Evolutionary conservation across 2,888 invertebrate genomes (phyloP), one percentile per base, ranked within the genome.

Genomic region (Apamea monoglypha): DNA sequence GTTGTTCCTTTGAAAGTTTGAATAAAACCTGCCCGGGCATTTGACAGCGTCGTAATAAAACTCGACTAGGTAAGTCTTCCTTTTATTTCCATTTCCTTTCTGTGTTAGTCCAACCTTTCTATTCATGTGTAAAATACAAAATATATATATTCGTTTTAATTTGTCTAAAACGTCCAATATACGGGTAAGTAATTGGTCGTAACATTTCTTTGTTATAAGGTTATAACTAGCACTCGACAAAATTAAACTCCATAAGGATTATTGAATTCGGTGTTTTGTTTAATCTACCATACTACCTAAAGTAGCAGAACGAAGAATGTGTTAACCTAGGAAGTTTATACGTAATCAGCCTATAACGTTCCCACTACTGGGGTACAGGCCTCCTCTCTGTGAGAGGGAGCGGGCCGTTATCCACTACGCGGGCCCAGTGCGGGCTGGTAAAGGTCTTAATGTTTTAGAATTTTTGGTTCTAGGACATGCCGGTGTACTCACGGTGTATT

Each of bases 141-240:
- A 78, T 80, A 56, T 63, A 68, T 70, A 71, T 66, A 68, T 76
- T 76, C 80, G 44, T 80, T 86, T 86, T 86, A 86, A 88, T 89
- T 86, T 81, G 76, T 82, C 75, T 89, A 87, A 89, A 89, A 87
- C 84, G 36, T 84, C 84, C 61, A 77, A 76, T 76, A 74, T 68
- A 29, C 78, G n/a, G 72, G 59, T 78, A 81, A 87, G 88, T 88
- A 87, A 88, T 89, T 89, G 87, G 63, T 84, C 63, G 74, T 84
- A 82, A 78, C 86, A 68, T 89, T 81, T 80, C 80, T 70, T 63
- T 53, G 61, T 61, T 78, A 78, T 78, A 80, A 74, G 36, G 72
- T 71, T 74, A 74, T 76, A 78, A 71, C 18, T 56, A 66, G 76
- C 88, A 88, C 88, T 89, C 80, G 68, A 44, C 78, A 69, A 83